Conservation (phyloP, 1,140 invertebrate species). For the Nilaparvata lugens region DNA sequence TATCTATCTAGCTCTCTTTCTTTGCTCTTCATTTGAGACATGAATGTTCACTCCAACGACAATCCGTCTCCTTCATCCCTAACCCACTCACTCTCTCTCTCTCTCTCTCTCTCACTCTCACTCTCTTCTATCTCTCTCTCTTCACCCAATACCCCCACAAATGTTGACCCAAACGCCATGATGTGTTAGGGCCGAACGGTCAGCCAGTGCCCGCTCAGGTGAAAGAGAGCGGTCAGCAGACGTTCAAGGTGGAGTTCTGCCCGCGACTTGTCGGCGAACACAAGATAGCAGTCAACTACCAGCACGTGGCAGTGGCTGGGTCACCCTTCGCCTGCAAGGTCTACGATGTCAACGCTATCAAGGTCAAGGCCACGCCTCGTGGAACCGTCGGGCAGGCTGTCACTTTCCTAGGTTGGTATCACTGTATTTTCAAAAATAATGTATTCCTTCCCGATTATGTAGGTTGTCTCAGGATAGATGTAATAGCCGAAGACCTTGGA, state of each 20-base stretch:
- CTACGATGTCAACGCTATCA: slow-evolving; percentile 89
- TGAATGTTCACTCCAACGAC: no score
- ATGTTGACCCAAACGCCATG: background rate
- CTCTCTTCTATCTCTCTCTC: no score
- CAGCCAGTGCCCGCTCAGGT: slow-evolving; percentile 80
- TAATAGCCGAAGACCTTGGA: no score
- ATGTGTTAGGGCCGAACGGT: slow-evolving; percentile 64
- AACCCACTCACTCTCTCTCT: background rate
- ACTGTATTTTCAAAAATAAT: no score
- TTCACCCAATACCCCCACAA: no score
- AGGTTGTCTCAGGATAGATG: no score
- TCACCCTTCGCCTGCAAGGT: slow-evolving; percentile 91
- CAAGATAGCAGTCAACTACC: slow-evolving; percentile 72
- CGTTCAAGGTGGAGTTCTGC: slow-evolving; percentile 78
- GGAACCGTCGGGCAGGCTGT: slow-evolving; percentile 89
- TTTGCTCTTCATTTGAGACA: no score
- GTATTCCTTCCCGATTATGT: no score
- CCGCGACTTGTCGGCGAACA: slow-evolving; percentile 84
- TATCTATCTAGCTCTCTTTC: no score
- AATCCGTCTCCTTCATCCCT: no score
- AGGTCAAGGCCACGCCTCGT: slow-evolving; percentile 82
- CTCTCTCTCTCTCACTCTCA: background rate
- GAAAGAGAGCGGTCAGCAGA: slow-evolving; percentile 54
- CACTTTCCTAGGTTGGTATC: slow-evolving; percentile 77
- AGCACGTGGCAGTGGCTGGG: slow-evolving; percentile 65